Conservation (phyloP, 2,888 invertebrate species). For the Protonemura montana region DNA sequence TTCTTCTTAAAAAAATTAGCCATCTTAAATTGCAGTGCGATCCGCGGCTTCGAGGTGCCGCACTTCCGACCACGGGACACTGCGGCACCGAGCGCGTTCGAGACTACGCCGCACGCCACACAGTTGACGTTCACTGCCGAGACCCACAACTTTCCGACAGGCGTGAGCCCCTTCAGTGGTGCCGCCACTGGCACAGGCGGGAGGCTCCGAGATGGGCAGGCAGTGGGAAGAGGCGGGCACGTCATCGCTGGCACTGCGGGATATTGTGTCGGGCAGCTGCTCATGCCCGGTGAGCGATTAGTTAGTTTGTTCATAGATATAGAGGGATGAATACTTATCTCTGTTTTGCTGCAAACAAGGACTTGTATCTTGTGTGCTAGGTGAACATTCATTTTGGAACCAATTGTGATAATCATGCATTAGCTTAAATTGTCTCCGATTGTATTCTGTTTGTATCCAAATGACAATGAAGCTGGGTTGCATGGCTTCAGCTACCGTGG, state of each 20-base stretch:
- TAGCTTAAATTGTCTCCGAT: no score
- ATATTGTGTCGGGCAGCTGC: slow-evolving; percentile 92
- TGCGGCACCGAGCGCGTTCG: slow-evolving; percentile 68
- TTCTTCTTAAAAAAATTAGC: no score
- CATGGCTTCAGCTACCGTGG: no score
- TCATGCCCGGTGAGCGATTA: slow-evolving; percentile 83
- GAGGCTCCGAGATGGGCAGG: slow-evolving; percentile 92
- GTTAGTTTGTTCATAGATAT: no score
- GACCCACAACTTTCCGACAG: slow-evolving; percentile 98
- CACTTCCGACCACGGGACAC: slow-evolving; percentile 75
- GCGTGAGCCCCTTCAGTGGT: slow-evolving; percentile 95
- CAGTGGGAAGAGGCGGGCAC: slow-evolving; percentile 91
- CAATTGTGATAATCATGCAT: no score
- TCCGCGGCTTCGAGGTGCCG: slow-evolving; percentile 78
- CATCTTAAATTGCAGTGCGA: no score
- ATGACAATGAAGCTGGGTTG: no score
- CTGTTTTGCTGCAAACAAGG: no score
- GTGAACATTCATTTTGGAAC: no score
- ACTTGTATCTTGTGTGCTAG: no score
- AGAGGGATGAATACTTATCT: no score
- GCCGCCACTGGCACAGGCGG: slow-evolving; percentile 98
- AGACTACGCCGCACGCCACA: slow-evolving; percentile 66
- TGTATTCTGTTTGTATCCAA: no score
- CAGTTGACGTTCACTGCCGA: slow-evolving; percentile 98
- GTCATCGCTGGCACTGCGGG: slow-evolving; percentile 96